Evolutionary conservation across 2,113 vertebrate genomes (phyloP), one percentile per base, ranked within the genome.

Genomic region (Aspiorhynchus laticeps): DNA sequence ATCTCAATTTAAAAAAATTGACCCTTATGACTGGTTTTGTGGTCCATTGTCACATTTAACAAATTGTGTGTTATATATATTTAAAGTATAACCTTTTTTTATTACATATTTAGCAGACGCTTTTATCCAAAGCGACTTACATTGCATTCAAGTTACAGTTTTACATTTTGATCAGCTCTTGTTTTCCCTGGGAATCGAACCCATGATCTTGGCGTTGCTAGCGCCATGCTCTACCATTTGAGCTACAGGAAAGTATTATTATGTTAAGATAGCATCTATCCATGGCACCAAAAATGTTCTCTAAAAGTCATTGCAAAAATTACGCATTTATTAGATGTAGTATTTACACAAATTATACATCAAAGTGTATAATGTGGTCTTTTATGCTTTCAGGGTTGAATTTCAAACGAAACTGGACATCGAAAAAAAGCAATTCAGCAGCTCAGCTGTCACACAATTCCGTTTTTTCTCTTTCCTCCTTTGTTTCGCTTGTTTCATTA

Each of bases 401-500:
- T 74, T 82, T 86, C 80, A 88, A 80, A 56, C 69, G 76, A 48
- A 75, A 26, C 75, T 31, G 53, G 28, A 85, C 83, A 48, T 86
- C 41, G 82, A 74, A 73, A 83, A 21, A 84, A 65, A 73, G 46
- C 78, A 74, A 41, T 26, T 56, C 38, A 71, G 41, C 33, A 51
- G 77, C 63, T 80, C 83, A 77, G 69, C 86, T 71, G 76, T 83
- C 80, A 80, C 33, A 31, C 63, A 77, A 85, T 80, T 56, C 69
- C 28, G 76, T 33, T 80, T 67, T 75, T 41, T 61, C n/a, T 56
- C 38, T 84, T 77, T 59, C 63, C 43, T 78, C 43, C 75, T 67
- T 89, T 65, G 41, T 80, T 53, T 84, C 92, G 90, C 93, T 93
- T 92, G 92, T 95, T 89, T 90, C 38, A 91, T 94, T 95, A 93